phyloP scores from a whole-genome alignment of 2,888 invertebrate species.

The Nomada fucata region DNA sequence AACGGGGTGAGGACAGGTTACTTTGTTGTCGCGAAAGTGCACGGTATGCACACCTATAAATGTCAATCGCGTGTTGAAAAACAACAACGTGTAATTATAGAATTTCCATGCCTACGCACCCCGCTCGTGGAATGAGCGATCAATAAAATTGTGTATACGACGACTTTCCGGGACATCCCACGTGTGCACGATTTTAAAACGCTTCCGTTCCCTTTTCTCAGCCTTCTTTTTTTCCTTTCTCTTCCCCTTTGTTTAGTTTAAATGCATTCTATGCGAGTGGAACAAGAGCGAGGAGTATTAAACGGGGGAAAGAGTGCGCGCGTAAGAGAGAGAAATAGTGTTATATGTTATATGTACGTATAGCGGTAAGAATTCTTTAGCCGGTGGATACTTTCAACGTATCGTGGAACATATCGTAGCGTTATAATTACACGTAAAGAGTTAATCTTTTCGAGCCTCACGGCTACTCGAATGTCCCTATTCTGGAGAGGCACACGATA shows the following conservation, averaged over 20 bases:
- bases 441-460: conserved; percentile 47
- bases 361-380: conserved; percentile 18
- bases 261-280: conserved; percentile 8
- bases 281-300: neutral
- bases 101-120: conserved; percentile 56
- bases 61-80: conserved; percentile 26
- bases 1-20: neutral
- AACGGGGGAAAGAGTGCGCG: neutral
- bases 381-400: conserved; percentile 24
- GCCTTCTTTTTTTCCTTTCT: neutral
- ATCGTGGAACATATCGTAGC: conserved; percentile 47
- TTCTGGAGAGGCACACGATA: conserved; percentile 40
- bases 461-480: conserved; percentile 42
- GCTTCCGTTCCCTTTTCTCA: conserved; percentile 28
- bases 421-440: conserved; percentile 45
- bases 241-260: neutral
- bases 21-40: conserved; percentile 5
- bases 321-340: neutral
- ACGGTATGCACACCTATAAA: conserved; percentile 8
- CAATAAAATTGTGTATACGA: conserved; percentile 46
- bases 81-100: conserved; percentile 56
- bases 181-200: conserved; percentile 45
- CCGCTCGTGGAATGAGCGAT: conserved; percentile 30
- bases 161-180: conserved; percentile 38
- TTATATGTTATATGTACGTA: neutral